A percentile compares a stretch with the other conserved stretches of the same genome.
Conservation (phyloP, 2,888 invertebrate species). For the Chrysomela aeneicollis region DNA sequence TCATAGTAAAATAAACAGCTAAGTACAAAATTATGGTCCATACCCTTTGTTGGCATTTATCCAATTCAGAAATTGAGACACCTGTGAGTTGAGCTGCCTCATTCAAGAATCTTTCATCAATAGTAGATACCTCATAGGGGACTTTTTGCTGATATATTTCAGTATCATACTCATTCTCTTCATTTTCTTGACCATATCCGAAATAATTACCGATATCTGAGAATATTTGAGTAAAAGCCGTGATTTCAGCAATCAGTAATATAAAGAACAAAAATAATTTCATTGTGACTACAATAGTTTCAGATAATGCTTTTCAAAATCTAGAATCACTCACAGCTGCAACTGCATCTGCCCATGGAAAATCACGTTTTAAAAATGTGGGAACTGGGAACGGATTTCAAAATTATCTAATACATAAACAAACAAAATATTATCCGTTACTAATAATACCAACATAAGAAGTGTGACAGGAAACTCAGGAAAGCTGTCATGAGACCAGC, state of each 20-base stretch:
- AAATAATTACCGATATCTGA: conserved; percentile 45
- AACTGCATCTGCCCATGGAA: too few relatives aligned
- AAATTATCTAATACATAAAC: too few relatives aligned
- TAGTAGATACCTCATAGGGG: conserved; percentile 65
- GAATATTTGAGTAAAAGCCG: conserved; percentile 13
- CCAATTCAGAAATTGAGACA: conserved; percentile 66
- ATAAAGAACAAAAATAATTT: conserved; percentile 4
- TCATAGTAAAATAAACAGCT: neutral
- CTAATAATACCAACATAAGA: too few relatives aligned
- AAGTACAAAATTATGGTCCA: conserved; percentile 17
- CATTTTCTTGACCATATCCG: conserved; percentile 38
- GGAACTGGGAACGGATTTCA: too few relatives aligned
- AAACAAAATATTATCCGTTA: too few relatives aligned
- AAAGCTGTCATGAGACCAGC: too few relatives aligned
- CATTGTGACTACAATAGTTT: neutral
- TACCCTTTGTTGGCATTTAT: conserved; percentile 71
- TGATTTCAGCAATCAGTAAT: conserved; percentile 9
- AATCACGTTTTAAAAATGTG: too few relatives aligned
- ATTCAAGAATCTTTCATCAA: conserved; percentile 70
- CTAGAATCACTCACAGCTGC: too few relatives aligned
- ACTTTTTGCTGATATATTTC: conserved; percentile 53
- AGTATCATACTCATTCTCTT: conserved; percentile 29
- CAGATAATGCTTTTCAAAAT: too few relatives aligned
- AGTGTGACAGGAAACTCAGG: too few relatives aligned
- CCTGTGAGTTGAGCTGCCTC: conserved; percentile 68